Percentiles rank a stretch among this genome's conserved stretches.
Evolutionary conservation across 2,797 vertebrate species (phyloP).

Genomic region (Pseudocheirus occidentalis): DNA sequence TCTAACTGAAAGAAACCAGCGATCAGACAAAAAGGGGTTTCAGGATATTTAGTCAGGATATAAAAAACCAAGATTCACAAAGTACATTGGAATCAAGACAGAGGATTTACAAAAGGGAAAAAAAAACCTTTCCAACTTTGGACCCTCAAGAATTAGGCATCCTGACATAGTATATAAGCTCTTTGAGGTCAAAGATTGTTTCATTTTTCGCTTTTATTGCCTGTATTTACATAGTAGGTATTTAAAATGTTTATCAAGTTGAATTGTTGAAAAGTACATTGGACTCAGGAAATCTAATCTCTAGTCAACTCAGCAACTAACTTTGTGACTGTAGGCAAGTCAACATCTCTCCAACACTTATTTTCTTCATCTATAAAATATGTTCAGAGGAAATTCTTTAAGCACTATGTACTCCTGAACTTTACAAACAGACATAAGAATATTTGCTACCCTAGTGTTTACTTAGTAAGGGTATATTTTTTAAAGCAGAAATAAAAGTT

Average conservation of each 20-base stretch:
- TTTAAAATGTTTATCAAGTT: background rate
- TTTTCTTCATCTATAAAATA: background rate
- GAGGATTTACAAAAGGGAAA: fast-evolving
- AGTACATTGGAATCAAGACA: background rate
- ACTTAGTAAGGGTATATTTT: background rate
- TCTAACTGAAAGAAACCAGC: conserved; percentile 35
- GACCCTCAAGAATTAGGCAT: background rate
- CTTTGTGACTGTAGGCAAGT: background rate
- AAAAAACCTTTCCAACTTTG: background rate
- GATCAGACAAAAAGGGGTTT: conserved; percentile 40
- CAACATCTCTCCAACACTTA: background rate
- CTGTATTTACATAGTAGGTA: background rate
- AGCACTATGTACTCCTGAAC: background rate
- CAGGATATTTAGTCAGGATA: background rate
- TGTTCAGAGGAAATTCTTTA: too few relatives aligned
- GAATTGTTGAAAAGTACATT: background rate
- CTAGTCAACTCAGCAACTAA: background rate
- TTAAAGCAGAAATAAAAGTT: background rate
- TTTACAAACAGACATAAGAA: background rate
- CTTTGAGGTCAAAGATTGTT: background rate
- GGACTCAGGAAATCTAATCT: background rate
- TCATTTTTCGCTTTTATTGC: background rate
- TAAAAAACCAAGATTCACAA: conserved; percentile 12
- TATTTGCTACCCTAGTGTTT: background rate
- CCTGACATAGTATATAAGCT: too few relatives aligned